phyloP scores from a whole-genome alignment of 2,888 invertebrate species.

The Ferdinandea cuprea region DNA sequence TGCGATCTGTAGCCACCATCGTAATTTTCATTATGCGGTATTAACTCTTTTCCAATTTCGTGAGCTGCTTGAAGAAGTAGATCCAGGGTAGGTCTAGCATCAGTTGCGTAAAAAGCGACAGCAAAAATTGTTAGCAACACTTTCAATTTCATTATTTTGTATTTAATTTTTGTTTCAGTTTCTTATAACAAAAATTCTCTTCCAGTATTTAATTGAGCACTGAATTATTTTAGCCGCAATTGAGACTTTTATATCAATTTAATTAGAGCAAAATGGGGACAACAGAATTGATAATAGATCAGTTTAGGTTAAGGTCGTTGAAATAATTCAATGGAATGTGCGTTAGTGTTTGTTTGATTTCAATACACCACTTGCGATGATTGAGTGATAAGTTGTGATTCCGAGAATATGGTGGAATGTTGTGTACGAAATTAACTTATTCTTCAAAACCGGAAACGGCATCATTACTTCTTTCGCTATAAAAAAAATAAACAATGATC shows the following conservation, averaged over 20 bases:
- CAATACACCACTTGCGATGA: background rate
- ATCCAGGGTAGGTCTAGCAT: constrained; percentile 49
- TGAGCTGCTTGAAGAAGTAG: constrained; percentile 43
- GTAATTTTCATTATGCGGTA: background rate
- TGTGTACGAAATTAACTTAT: too few relatives aligned
- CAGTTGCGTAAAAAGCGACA: background rate
- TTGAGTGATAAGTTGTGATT: background rate
- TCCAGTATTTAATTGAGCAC: constrained; percentile 10
- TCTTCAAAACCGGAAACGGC: too few relatives aligned
- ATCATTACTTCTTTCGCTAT: too few relatives aligned
- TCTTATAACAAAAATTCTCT: background rate
- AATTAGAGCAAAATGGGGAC: constrained; percentile 20
- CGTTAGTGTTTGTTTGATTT: constrained; percentile 1
- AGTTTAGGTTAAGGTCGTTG: constrained; percentile 10
- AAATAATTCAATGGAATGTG: background rate
- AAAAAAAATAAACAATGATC: too few relatives aligned
- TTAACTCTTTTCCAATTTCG: constrained; percentile 37
- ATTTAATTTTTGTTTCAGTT: background rate
- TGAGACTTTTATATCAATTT: constrained; percentile 28
- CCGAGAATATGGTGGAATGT: too few relatives aligned
- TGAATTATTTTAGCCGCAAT: constrained; percentile 12
- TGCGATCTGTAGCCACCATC: constrained; percentile 3
- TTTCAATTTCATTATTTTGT: constrained; percentile 9
- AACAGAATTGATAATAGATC: constrained; percentile 21
- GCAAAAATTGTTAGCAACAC: background rate